These are phyloP conservation scores for Pseudonaja textilis DNA, from an alignment of 2,113 vertebrate species.

Conservation along the genomic window DNA sequence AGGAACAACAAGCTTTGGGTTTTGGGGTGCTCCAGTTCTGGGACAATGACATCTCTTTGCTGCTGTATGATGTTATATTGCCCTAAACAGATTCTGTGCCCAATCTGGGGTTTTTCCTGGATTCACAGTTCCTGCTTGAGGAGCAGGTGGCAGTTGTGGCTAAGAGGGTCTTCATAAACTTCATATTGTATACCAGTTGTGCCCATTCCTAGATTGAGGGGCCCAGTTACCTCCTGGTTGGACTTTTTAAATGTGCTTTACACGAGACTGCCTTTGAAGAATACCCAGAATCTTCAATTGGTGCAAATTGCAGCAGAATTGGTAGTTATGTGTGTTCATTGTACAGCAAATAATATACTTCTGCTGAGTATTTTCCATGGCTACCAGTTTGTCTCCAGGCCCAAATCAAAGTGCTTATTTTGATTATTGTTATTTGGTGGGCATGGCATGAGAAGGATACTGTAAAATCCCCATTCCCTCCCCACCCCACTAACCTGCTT, in stretches of 20 bases:
- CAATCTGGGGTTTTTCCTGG: neutral
- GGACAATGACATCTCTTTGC: neutral
- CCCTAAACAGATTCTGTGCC: neutral
- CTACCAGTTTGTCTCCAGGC: neutral
- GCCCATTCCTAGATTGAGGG: neutral
- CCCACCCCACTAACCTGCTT: too few relatives aligned
- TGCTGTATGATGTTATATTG: neutral
- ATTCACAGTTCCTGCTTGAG: neutral
- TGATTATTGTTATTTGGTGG: neutral
- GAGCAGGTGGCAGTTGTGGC: neutral
- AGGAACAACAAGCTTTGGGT: too few relatives aligned
- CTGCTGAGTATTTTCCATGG: neutral
- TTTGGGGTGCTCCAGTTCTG: neutral
- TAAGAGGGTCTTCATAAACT: neutral
- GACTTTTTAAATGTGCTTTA: neutral
- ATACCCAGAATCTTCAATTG: neutral
- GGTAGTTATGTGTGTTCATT: neutral
- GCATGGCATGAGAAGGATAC: too few relatives aligned
- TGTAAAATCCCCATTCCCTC: too few relatives aligned
- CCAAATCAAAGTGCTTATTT: neutral
- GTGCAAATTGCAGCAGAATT: neutral
- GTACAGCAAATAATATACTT: neutral
- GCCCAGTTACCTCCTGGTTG: neutral
- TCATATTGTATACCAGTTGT: neutral
- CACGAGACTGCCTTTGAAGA: neutral